A percentile compares a stretch with the other conserved stretches of the same genome.
Conservation (phyloP, 1,140 invertebrate genomes). For the Ostrea edulis region DNA sequence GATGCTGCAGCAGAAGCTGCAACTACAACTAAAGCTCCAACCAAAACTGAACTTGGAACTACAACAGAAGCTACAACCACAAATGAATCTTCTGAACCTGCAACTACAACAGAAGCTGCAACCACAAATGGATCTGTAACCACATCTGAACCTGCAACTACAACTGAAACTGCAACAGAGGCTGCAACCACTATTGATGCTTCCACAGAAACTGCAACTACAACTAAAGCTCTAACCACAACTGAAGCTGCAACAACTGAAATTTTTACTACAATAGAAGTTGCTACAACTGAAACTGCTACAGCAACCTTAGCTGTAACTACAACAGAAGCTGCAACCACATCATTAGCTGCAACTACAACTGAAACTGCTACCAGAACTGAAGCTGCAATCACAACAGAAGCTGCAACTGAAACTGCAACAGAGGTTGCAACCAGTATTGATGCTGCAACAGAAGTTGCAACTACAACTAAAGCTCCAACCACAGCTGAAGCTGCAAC, state of each 20-base stretch:
- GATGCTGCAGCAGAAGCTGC: not conserved
- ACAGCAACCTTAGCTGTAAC: not conserved
- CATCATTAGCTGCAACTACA: too few species aligned
- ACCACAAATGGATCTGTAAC: not conserved
- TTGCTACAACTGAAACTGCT: not conserved
- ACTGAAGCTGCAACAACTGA: not conserved
- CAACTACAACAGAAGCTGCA: not conserved
- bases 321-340: not conserved
- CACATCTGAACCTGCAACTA: not conserved
- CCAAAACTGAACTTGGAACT: not conserved
- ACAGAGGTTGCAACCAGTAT: not conserved
- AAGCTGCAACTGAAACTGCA: not conserved
- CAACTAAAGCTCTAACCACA: not conserved
- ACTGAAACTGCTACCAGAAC: not conserved
- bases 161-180: not conserved
- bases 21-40: not conserved
- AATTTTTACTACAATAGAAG: not conserved
- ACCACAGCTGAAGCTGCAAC: not conserved
- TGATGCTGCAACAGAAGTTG: not conserved
- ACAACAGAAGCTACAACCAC: not conserved
- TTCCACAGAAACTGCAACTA: not conserved
- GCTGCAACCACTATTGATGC: not conserved
- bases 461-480: not conserved
- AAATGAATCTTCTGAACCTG: not conserved
- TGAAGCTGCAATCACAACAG: not conserved